These are phyloP conservation scores for Platycnemis pennipes DNA, from an alignment of 2,888 invertebrate species.

Conservation along the genomic window DNA sequence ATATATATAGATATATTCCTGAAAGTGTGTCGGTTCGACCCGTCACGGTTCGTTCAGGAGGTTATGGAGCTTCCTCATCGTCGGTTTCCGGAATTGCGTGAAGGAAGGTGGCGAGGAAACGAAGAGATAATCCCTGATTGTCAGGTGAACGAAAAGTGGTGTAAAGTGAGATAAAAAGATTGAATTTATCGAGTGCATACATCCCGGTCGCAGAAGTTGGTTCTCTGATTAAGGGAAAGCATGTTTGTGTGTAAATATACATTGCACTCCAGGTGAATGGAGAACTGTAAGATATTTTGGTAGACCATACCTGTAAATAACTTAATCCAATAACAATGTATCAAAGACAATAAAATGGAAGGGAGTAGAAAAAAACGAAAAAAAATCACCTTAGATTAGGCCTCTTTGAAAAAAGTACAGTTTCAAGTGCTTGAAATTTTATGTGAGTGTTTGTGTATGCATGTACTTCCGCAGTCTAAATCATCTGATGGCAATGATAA, in stretches of 20 bases:
- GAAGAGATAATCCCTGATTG: not conserved
- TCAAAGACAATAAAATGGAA: slow-evolving; percentile 30
- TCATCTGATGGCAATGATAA: slow-evolving; percentile 13
- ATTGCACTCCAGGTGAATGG: slow-evolving; percentile 25
- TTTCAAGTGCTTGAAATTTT: slow-evolving; percentile 46
- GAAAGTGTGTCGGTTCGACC: not conserved
- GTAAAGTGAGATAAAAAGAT: slow-evolving; percentile 29
- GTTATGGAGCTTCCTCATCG: not conserved
- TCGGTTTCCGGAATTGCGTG: not conserved
- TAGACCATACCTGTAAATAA: slow-evolving; percentile 44
- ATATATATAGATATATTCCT: not conserved
- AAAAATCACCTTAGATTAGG: slow-evolving; percentile 26
- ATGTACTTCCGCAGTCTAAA: slow-evolving; percentile 30
- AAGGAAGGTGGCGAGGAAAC: not conserved
- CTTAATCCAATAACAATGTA: slow-evolving; percentile 48
- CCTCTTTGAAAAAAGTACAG: not conserved
- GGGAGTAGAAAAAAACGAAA: slow-evolving; percentile 20
- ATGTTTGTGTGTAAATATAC: slow-evolving; percentile 38
- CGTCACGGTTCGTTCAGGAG: not conserved
- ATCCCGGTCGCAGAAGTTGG: slow-evolving; percentile 25
- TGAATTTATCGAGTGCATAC: not conserved
- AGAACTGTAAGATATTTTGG: slow-evolving; percentile 61
- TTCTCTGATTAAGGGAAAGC: not conserved
- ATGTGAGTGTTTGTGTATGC: slow-evolving; percentile 54
- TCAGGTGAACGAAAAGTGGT: slow-evolving; percentile 33